Conservation (phyloP, 2,888 invertebrate species). For the Drosophila pseudotalamancana region DNA sequence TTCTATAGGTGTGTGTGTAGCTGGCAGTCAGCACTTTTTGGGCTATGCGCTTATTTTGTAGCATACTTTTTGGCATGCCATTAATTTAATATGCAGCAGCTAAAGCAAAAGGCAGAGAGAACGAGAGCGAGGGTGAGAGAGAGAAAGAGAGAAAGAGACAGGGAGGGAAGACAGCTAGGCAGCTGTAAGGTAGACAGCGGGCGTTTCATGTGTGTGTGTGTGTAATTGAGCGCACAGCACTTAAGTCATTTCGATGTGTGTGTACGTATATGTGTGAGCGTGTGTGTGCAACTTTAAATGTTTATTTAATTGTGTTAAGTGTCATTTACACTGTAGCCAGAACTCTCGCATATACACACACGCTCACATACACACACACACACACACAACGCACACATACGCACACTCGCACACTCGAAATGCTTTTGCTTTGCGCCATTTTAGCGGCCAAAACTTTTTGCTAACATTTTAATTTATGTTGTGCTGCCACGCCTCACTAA, state of each 20-base stretch:
- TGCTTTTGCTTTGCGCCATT: constrained; percentile 52
- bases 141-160: neutral
- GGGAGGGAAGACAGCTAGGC: neutral
- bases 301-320: constrained; percentile 80
- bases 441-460: constrained; percentile 70
- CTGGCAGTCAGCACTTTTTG: constrained; percentile 54
- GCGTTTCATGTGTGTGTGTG: constrained; percentile 19
- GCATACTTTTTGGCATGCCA: constrained; percentile 69
- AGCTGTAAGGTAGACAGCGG: constrained; percentile 2
- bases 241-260: constrained; percentile 47
- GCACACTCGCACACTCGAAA: neutral
- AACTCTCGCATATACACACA: constrained; percentile 7
- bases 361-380: neutral
- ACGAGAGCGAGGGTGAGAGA: neutral
- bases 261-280: constrained; percentile 17
- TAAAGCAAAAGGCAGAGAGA: neutral
- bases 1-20: constrained; percentile 5
- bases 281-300: constrained; percentile 68
- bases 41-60: constrained; percentile 46
- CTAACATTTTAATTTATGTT: constrained; percentile 78
- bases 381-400: constrained; percentile 2
- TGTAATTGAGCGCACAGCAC: constrained; percentile 60
- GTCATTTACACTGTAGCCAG: constrained; percentile 69
- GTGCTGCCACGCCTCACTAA: constrained; percentile 22
- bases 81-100: constrained; percentile 69